phyloP scores from a whole-genome alignment of 1,140 invertebrate species.

The Formica exsecta region DNA sequence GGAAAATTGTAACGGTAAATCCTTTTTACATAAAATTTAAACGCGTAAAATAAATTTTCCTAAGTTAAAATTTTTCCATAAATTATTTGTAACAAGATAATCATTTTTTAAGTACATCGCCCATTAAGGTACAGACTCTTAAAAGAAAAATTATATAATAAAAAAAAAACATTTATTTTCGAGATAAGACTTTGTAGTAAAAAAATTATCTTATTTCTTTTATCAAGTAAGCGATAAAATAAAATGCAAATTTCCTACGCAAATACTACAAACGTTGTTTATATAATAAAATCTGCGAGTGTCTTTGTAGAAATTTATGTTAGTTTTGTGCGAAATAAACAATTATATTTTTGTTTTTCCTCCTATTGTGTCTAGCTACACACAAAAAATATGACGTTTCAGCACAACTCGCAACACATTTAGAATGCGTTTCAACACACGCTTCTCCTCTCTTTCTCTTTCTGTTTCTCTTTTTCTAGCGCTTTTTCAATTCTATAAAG shows the following conservation, averaged over 20 bases:
- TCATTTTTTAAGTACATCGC: neutral
- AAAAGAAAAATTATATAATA: neutral
- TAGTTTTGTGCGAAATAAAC: neutral
- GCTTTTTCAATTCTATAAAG: neutral
- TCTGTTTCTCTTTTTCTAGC: neutral
- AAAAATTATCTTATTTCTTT: constrained; percentile 22
- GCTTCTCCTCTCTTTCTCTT: neutral
- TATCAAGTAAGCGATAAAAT: constrained; percentile 1
- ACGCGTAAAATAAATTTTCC: neutral
- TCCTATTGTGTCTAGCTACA: neutral
- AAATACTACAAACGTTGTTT: neutral
- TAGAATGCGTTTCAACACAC: neutral
- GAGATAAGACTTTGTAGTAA: neutral
- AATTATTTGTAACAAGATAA: neutral
- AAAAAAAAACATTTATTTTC: neutral
- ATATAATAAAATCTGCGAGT: neutral
- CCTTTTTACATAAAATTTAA: neutral
- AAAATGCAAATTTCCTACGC: neutral
- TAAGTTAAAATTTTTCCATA: neutral
- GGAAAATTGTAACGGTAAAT: neutral
- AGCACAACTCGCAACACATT: neutral
- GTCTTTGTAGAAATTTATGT: neutral
- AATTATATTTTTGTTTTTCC: neutral
- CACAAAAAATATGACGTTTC: neutral
- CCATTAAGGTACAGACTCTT: neutral